phyloP scores from a whole-genome alignment of 2,888 invertebrate genomes.

The Epinotia brunnichana region DNA sequence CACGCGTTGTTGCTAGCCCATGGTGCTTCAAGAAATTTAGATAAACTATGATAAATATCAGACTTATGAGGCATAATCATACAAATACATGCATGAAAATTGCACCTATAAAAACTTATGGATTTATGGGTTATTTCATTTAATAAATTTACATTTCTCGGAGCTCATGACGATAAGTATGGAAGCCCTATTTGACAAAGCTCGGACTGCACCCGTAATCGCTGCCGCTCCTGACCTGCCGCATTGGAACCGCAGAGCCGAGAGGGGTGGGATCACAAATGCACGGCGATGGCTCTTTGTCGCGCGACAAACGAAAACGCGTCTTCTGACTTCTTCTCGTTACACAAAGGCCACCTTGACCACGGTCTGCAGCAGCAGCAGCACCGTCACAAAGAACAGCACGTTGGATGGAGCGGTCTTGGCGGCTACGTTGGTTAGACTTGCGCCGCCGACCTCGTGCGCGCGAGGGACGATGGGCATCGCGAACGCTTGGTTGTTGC shows the following conservation, averaged over 20 bases:
- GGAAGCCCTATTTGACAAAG: neutral
- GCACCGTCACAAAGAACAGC: conserved; percentile 72
- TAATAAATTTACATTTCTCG: neutral
- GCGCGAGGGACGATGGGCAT: conserved; percentile 58
- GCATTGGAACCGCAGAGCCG: neutral
- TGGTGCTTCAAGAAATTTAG: conserved; percentile 1
- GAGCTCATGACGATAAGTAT: neutral
- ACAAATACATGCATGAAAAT: neutral
- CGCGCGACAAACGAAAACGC: neutral
- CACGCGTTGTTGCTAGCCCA: neutral
- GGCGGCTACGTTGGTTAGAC: conserved; percentile 56
- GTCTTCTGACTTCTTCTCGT: conserved; percentile 16
- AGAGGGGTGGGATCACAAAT: neutral
- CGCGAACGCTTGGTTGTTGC: conserved; percentile 73
- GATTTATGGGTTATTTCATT: neutral
- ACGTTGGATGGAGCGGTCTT: conserved; percentile 51
- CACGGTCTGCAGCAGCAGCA: conserved; percentile 73
- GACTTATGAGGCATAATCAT: neutral
- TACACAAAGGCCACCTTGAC: conserved; percentile 71
- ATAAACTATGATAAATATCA: neutral
- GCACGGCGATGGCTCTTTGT: neutral
- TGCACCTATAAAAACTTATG: neutral
- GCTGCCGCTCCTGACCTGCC: neutral
- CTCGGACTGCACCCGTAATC: neutral
- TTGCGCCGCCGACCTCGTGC: conserved; percentile 50